phyloP scores from a whole-genome alignment of 2,888 invertebrate species.

The Acrobasis suavella region DNA sequence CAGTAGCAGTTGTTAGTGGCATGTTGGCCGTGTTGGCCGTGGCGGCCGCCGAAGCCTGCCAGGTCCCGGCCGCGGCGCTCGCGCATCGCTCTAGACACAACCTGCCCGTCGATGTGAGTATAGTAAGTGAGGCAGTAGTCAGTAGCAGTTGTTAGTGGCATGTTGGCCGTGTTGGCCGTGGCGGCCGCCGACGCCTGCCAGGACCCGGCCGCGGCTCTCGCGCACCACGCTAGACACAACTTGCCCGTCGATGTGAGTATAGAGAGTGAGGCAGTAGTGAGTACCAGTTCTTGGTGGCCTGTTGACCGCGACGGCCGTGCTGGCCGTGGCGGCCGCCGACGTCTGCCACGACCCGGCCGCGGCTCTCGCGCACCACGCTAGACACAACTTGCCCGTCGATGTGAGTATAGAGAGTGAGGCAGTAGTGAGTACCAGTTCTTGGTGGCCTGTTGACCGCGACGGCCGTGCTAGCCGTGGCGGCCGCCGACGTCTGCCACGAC shows the following conservation, averaged over 20 bases:
- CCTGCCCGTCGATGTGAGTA: too few relatives aligned
- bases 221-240: conserved; percentile 82
- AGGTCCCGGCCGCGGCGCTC: too few relatives aligned
- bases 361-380: conserved; percentile 87
- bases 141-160: too few relatives aligned
- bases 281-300: conserved; percentile 43
- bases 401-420: too few relatives aligned
- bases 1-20: too few relatives aligned
- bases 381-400: conserved; percentile 80
- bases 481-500: conserved; percentile 92
- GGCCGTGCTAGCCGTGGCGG: conserved; percentile 91
- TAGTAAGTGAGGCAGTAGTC: too few relatives aligned
- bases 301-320: conserved; percentile 78
- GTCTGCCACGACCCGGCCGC: conserved; percentile 93
- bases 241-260: conserved; percentile 82
- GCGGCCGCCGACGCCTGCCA: conserved; percentile 93
- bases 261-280: too few relatives aligned
- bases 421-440: too few relatives aligned
- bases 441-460: conserved; percentile 20
- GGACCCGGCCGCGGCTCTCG: conserved; percentile 91
- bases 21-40: too few relatives aligned
- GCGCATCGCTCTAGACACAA: too few relatives aligned
- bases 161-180: conserved; percentile 92
- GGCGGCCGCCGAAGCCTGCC: too few relatives aligned
- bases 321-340: conserved; percentile 92